These are phyloP conservation scores for Pterocles burchelli DNA, from an alignment of 2,113 vertebrate genomes.

Conservation along the genomic window DNA sequence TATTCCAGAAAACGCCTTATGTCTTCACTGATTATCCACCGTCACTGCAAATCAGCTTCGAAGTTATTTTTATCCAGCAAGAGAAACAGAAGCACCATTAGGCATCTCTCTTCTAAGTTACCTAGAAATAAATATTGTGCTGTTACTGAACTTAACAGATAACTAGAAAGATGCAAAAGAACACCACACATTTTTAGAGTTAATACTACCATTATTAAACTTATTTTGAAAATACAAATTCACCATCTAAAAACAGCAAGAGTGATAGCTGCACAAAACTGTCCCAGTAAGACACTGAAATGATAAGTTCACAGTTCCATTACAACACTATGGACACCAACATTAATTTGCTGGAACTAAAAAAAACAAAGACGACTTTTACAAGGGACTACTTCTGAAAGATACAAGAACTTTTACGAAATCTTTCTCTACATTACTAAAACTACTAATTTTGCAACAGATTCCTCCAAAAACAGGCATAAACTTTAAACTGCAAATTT, in stretches of 20 bases:
- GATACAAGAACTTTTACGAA: background rate
- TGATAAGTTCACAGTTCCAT: background rate
- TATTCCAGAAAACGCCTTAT: background rate
- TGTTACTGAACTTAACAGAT: background rate
- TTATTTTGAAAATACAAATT: background rate
- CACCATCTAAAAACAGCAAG: background rate
- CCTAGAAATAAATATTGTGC: constrained; percentile 2
- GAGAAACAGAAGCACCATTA: background rate
- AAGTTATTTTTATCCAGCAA: background rate
- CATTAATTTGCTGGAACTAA: background rate
- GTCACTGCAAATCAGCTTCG: background rate
- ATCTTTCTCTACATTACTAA: background rate
- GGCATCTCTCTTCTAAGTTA: background rate
- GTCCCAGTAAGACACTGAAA: background rate
- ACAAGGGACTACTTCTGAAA: background rate
- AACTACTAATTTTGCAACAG: background rate
- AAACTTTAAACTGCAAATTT: background rate
- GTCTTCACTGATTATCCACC: background rate
- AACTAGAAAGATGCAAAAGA: background rate
- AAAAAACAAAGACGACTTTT: background rate
- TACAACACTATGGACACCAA: background rate
- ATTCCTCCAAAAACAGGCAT: background rate
- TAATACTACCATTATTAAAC: background rate
- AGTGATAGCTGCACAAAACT: background rate
- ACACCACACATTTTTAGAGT: background rate